Percentiles rank a stretch among this genome's conserved stretches.
Conservation (phyloP, 2,888 invertebrate genomes). For the Drosophila monieri region DNA sequence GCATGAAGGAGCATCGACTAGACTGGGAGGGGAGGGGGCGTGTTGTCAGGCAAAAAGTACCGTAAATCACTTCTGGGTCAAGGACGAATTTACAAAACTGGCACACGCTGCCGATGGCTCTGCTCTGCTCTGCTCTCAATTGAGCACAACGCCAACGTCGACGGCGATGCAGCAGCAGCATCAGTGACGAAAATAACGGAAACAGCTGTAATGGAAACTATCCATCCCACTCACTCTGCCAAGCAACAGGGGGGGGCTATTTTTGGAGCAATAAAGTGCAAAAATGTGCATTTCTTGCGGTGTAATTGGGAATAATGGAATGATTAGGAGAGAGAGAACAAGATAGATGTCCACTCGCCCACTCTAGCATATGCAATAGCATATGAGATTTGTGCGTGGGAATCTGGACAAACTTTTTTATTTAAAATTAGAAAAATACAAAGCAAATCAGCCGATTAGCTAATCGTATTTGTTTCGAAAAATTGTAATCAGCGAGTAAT, state of each 20-base stretch:
- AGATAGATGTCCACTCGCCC: too few relatives aligned
- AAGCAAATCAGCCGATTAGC: neutral
- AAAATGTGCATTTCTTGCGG: neutral
- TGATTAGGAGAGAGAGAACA: too few relatives aligned
- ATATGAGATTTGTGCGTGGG: too few relatives aligned
- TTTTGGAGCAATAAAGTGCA: conserved; percentile 35
- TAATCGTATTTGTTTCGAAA: neutral
- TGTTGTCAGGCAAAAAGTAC: conserved; percentile 8
- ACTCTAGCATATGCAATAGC: too few relatives aligned
- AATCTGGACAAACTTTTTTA: too few relatives aligned
- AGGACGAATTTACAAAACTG: conserved; percentile 64
- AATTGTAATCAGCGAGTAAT: neutral
- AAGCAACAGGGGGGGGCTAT: conserved; percentile 12
- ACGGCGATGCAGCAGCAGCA: conserved; percentile 1
- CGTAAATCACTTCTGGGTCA: conserved; percentile 60
- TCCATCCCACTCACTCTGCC: neutral
- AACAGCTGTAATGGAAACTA: neutral
- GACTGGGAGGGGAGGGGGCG: neutral
- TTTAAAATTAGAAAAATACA: neutral
- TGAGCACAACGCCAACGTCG: conserved; percentile 31
- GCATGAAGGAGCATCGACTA: conserved; percentile 1
- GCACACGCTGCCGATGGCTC: conserved; percentile 48
- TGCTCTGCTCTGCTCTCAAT: conserved; percentile 16
- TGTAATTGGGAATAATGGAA: too few relatives aligned
- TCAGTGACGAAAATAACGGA: conserved; percentile 5